Conservation (phyloP, 2,797 vertebrate species). For the Halcyon smyrnensis region DNA sequence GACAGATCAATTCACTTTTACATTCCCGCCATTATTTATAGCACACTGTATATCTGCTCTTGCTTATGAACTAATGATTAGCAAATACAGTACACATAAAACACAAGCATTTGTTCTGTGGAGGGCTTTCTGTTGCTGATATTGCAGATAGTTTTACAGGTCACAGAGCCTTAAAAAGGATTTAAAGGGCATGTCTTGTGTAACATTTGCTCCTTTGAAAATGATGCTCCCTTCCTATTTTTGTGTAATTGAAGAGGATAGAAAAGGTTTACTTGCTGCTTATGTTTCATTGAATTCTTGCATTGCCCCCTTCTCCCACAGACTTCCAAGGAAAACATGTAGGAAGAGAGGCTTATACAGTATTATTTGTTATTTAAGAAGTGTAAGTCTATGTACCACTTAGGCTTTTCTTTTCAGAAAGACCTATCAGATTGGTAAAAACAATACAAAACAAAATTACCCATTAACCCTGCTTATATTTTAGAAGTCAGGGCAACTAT, state of each 20-base stretch:
- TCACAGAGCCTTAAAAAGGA: slow-evolving; percentile 79
- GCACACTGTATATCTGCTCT: slow-evolving; percentile 84
- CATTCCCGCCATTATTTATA: slow-evolving; percentile 87
- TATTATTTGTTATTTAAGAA: slow-evolving; percentile 46
- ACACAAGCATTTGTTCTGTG: slow-evolving; percentile 78
- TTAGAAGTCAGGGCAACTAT: background rate
- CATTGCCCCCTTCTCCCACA: slow-evolving; percentile 60
- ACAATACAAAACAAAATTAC: background rate
- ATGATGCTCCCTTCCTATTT: slow-evolving; percentile 76
- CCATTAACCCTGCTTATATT: background rate
- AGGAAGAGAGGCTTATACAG: slow-evolving; percentile 9
- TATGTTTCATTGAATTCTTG: slow-evolving; percentile 68
- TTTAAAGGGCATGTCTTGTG: slow-evolving; percentile 80
- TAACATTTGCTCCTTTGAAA: slow-evolving; percentile 80
- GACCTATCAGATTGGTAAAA: background rate
- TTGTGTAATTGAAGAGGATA: slow-evolving; percentile 77
- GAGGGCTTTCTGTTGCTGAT: slow-evolving; percentile 82
- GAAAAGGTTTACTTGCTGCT: slow-evolving; percentile 72
- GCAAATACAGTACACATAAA: slow-evolving; percentile 87
- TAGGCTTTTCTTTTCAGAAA: slow-evolving; percentile 15
- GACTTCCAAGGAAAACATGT: slow-evolving; percentile 53
- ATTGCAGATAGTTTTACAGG: slow-evolving; percentile 83
- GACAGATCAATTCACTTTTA: slow-evolving; percentile 89
- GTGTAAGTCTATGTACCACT: slow-evolving; percentile 11
- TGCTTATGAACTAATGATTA: slow-evolving; percentile 87